Evolutionary conservation across 2,797 vertebrate species (phyloP).

Genomic region (Glyptemys insculpta): DNA sequence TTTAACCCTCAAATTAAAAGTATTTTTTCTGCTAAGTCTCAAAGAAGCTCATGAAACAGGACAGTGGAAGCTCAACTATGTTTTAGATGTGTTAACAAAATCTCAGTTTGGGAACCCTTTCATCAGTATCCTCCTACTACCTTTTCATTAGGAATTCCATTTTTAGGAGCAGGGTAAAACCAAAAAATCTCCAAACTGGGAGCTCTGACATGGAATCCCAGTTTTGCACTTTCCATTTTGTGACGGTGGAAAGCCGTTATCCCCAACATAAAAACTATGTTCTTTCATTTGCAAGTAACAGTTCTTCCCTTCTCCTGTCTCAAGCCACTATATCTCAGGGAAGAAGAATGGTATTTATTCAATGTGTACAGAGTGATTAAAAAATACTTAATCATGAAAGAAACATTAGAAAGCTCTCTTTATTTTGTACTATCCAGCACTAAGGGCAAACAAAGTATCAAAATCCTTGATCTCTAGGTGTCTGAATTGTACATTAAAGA

Average conservation of each 20-base stretch:
- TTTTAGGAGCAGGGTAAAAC: neutral
- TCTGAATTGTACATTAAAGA: neutral
- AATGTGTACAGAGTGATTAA: neutral
- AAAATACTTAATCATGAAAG: neutral
- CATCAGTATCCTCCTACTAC: neutral
- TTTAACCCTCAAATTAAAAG: neutral
- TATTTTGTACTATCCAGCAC: neutral
- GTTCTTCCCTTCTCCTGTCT: neutral
- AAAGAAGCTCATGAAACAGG: neutral
- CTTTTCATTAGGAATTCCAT: neutral
- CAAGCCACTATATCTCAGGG: neutral
- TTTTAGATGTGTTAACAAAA: neutral
- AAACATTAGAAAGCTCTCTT: neutral
- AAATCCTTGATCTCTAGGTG: neutral
- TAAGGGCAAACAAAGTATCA: neutral
- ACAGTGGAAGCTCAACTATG: neutral
- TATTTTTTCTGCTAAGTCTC: neutral
- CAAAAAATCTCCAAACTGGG: neutral
- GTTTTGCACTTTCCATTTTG: neutral
- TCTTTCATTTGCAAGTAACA: neutral
- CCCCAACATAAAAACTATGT: neutral
- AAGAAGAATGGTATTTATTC: neutral
- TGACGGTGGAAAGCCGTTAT: neutral
- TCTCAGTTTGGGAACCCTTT: neutral
- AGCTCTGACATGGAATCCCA: neutral